Base-by-base conservation (phyloP, 1,140 invertebrate genomes). In the Nephila pilipes region DNA sequence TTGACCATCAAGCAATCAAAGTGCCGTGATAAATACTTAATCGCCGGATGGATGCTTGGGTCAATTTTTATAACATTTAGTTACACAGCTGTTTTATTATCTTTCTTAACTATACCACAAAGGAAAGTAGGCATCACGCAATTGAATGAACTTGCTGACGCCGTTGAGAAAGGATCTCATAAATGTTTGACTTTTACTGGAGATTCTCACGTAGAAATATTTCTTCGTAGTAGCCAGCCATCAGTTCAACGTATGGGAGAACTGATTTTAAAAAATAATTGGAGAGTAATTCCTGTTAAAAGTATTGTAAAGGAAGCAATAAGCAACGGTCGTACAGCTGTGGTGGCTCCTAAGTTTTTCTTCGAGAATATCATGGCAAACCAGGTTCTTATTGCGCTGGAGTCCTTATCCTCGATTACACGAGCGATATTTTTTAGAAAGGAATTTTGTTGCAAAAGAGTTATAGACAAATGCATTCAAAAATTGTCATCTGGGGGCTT, bases 21-120 rank as follows among this genome's bases (percentile, higher is more conserved):
- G 16, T 38, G 57, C 29, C 22, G 54, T 12, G 75, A 57, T 10
- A 79, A 60, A 22, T 22, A 58, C 4, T 38, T 80, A 16, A 20
- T 60, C 5, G 14, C 69, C 0, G 69, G 25, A 8, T 90, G 88
- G 88, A 10, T 58, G 20, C 18, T 90, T 8, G 32, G 38, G 2
- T 55, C 75, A 6, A 58, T 90, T 55, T 57, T 90, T 36, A 32
- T 80, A 60, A 80, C 88, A 6, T 36, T 22, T 20, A 25, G 54
- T 20, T 90, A 90, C 69, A 90, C n/a, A 10, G 88, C 69, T 14
- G 54, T 79, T 14, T 65, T 90, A 8, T 36, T 90, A 22, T 79
- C 88, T 12, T 79, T 90, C 5, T 2, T 90, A 14, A 80, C 88
- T 22, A 36, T 90, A 14, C 88, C 69, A 18, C 25, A 36, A 22